Conservation (phyloP, 2,888 invertebrate species). For the Entomobrya proxima region DNA sequence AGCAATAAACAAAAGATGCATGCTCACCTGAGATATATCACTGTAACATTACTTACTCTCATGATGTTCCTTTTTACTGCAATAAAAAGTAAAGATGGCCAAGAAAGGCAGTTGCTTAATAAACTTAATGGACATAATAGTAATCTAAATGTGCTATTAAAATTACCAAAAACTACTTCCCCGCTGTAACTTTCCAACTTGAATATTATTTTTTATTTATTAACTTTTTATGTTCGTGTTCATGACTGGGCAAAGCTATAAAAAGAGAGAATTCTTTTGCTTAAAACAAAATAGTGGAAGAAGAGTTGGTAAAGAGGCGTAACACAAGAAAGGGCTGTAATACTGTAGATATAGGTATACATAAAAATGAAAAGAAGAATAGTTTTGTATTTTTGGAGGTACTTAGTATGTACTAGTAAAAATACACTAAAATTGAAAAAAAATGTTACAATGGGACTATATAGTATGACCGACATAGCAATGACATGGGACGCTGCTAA, state of each 20-base stretch:
- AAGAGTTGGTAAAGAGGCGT: not conserved
- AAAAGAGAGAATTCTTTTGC: not conserved
- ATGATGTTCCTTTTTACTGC: not conserved
- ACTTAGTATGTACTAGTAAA: too few species aligned
- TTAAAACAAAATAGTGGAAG: not conserved
- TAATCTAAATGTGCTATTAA: constrained; percentile 65
- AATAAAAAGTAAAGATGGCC: constrained; percentile 5
- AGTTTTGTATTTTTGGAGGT: too few species aligned
- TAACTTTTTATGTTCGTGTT: constrained; percentile 24
- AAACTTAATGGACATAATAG: constrained; percentile 42
- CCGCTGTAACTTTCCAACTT: not conserved
- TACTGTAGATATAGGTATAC: too few species aligned
- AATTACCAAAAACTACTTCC: constrained; percentile 41
- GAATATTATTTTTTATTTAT: not conserved
- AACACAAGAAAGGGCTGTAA: too few species aligned
- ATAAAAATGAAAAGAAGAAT: too few species aligned
- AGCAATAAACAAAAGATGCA: constrained; percentile 18
- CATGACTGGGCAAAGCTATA: too few species aligned
- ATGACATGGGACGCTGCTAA: too few species aligned
- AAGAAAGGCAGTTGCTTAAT: constrained; percentile 19
- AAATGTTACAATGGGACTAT: too few species aligned
- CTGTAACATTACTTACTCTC: not conserved
- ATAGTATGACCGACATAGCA: too few species aligned
- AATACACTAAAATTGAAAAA: too few species aligned
- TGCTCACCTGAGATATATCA: constrained; percentile 13